Percentiles rank a stretch among this genome's conserved stretches.
Evolutionary conservation across 2,797 vertebrate species (phyloP).

Genomic region (Anguilla obscura): DNA sequence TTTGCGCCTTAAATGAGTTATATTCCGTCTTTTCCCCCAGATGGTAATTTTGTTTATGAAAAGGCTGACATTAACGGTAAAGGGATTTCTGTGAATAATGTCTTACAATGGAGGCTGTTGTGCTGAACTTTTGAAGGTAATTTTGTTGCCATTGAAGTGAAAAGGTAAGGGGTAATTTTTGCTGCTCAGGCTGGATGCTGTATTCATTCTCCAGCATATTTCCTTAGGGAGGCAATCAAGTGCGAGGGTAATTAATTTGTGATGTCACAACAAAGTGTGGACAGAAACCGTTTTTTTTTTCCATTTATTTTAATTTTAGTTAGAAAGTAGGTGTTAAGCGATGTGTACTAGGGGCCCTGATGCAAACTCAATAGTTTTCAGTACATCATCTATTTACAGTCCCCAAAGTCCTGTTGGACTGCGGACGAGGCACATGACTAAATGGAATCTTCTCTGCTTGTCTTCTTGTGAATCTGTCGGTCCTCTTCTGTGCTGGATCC

Average conservation of each 20-base stretch:
- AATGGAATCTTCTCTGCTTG: too few species aligned
- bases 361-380: too few species aligned
- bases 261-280: constrained; percentile 49
- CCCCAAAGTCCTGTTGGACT: too few species aligned
- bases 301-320: too few species aligned
- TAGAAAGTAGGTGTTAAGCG: too few species aligned
- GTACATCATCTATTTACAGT: too few species aligned
- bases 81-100: neutral
- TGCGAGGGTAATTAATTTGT: constrained; percentile 57
- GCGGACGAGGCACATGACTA: too few species aligned
- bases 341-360: too few species aligned
- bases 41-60: neutral
- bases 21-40: neutral
- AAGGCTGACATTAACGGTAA: neutral
- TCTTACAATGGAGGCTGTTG: neutral
- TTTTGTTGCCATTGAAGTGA: neutral
- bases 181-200: neutral
- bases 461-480: too few species aligned
- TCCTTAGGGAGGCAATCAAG: constrained; percentile 60
- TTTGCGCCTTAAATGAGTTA: neutral
- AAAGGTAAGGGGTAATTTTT: constrained; percentile 6
- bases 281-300: neutral
- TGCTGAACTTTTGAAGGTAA: neutral
- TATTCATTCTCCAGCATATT: constrained; percentile 55
- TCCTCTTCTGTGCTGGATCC: too few species aligned